These are phyloP conservation scores for Heptranchias perlo DNA, from an alignment of 2,113 vertebrate species.

Conservation along the genomic window DNA sequence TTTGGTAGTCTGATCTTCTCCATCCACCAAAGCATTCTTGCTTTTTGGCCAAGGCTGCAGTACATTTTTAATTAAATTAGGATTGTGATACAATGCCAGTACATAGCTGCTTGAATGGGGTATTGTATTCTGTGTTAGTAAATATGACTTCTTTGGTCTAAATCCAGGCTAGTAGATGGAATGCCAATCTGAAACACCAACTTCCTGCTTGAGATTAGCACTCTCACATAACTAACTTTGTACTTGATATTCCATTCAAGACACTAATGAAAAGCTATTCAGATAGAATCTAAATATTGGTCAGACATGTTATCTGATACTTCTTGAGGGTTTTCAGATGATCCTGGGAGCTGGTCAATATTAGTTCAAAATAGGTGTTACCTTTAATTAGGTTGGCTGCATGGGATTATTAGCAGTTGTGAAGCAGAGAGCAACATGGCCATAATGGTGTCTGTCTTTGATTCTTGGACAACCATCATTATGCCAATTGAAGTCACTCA, in stretches of 20 bases:
- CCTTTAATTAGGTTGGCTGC: background rate
- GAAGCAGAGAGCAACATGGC: background rate
- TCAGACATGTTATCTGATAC: background rate
- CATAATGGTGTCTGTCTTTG: background rate
- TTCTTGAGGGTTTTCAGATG: background rate
- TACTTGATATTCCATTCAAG: background rate
- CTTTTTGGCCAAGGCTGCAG: background rate
- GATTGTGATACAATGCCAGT: conserved; percentile 1
- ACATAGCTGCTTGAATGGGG: background rate
- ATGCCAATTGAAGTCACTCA: background rate
- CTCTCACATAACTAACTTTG: background rate
- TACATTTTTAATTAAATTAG: conserved; percentile 6
- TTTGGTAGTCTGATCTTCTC: background rate
- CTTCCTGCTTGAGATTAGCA: background rate
- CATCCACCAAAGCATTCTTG: conserved; percentile 7
- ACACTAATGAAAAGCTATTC: background rate
- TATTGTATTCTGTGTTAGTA: background rate
- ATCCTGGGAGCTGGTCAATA: background rate
- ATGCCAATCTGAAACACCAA: conserved; percentile 11
- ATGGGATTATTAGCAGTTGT: background rate
- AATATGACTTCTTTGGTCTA: conserved; percentile 19
- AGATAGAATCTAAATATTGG: background rate
- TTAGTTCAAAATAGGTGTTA: background rate
- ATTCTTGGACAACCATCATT: background rate
- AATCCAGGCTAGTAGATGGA: background rate